phyloP scores from a whole-genome alignment of 2,113 vertebrate species.

The Ariopsis seemanni region DNA sequence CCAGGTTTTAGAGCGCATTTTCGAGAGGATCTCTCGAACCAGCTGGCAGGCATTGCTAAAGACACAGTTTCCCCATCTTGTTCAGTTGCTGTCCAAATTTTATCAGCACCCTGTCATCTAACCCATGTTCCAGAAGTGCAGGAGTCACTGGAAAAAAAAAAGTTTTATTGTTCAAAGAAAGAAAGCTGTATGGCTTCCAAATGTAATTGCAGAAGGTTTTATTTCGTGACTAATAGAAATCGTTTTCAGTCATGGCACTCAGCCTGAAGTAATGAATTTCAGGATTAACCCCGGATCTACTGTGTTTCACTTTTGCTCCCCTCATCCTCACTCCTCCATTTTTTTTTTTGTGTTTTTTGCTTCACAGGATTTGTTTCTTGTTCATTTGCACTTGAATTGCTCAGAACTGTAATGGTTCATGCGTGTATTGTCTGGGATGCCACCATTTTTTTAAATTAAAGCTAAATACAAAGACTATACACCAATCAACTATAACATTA shows the following conservation, averaged over 20 bases:
- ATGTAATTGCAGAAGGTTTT: not conserved
- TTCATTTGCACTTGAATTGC: no score
- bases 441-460: no score
- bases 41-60: not conserved
- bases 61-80: conserved; percentile 24
- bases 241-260: not conserved
- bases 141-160: not conserved
- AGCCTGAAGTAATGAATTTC: not conserved
- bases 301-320: not conserved
- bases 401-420: no score
- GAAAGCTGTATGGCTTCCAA: not conserved
- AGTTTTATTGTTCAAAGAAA: not conserved
- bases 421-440: no score
- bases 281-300: not conserved
- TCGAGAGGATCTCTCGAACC: conserved; percentile 11
- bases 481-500: no score
- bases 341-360: not conserved
- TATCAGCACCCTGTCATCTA: conserved; percentile 7
- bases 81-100: conserved; percentile 18
- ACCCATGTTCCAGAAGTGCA: not conserved
- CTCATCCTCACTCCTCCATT: not conserved
- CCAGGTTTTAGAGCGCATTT: conserved; percentile 14
- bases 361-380: not conserved
- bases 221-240: not conserved
- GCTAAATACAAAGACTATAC: no score